phyloP scores from a whole-genome alignment of 2,113 vertebrate genomes.

The Nipponia nippon region DNA sequence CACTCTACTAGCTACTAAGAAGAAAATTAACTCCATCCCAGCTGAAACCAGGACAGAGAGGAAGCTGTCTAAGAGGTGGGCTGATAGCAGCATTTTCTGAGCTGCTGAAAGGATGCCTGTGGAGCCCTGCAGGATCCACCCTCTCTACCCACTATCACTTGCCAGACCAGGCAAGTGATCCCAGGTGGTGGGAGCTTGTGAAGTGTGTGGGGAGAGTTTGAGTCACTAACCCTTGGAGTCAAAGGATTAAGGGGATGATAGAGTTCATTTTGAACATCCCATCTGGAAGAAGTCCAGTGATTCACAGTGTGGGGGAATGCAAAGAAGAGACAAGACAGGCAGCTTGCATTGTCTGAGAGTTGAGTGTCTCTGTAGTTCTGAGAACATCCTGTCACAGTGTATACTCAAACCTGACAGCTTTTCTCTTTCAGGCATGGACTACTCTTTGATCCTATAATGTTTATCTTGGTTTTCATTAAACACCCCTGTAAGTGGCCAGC shows the following conservation, averaged over 20 bases:
- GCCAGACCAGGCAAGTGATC: background rate
- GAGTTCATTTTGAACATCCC: background rate
- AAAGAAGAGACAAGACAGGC: background rate
- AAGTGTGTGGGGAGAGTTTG: background rate
- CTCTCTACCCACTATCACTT: background rate
- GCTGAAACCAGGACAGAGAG: no score
- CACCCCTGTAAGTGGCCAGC: constrained; percentile 45
- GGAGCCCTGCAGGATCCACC: background rate
- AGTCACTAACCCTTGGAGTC: background rate
- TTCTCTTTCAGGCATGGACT: constrained; percentile 25
- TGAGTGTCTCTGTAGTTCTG: background rate
- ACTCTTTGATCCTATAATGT: constrained; percentile 61
- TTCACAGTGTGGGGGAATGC: background rate
- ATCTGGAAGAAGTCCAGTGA: background rate
- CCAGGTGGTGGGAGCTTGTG: background rate
- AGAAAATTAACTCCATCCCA: no score
- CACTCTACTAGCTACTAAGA: no score
- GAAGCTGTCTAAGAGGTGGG: background rate
- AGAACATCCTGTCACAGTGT: background rate
- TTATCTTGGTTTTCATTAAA: constrained; percentile 58
- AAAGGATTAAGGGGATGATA: background rate
- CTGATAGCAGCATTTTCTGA: background rate
- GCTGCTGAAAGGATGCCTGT: background rate
- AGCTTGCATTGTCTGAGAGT: background rate
- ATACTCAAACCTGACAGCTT: background rate